Percentiles rank a stretch among this genome's conserved stretches.
These are phyloP conservation scores for Pachypeltis micranthus DNA, from an alignment of 1,140 invertebrate species.

Conservation along the genomic window DNA sequence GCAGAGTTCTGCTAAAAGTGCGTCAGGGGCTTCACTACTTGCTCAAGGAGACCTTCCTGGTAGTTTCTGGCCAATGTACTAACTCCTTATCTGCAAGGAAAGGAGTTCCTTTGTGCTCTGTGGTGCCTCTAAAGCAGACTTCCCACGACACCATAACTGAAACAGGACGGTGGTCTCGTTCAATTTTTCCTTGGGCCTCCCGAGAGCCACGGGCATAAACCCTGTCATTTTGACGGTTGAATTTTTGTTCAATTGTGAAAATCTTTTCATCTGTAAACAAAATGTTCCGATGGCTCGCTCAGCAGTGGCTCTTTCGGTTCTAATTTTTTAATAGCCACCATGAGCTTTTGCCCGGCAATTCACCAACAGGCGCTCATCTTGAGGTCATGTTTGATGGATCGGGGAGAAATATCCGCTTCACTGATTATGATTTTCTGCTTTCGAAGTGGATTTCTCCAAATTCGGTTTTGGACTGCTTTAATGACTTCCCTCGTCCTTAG, in stretches of 20 bases:
- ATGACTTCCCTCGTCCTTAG: not conserved
- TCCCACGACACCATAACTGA: not conserved
- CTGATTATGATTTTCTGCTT: not conserved
- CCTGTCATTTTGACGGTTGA: not conserved
- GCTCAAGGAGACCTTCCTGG: too few species aligned
- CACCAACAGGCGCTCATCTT: not conserved
- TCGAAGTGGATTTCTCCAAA: not conserved
- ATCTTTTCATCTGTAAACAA: not conserved
- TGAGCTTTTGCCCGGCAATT: not conserved
- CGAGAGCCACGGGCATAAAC: too few species aligned
- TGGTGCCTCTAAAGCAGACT: not conserved
- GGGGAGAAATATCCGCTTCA: not conserved
- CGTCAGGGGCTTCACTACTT: too few species aligned
- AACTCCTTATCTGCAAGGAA: too few species aligned
- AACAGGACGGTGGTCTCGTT: not conserved
- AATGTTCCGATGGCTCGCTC: not conserved
- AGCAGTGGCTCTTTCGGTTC: not conserved
- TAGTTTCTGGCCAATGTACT: not conserved
- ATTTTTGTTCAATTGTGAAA: not conserved
- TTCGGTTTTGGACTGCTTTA: not conserved
- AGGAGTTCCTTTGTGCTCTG: too few species aligned
- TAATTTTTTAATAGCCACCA: not conserved
- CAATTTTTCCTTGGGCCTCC: not conserved
- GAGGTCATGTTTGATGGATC: not conserved
- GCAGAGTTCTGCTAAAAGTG: too few species aligned